Percentiles rank a stretch among this genome's conserved stretches.
Evolutionary conservation across 2,797 vertebrate species (phyloP).

Genomic region (Linurgus olivaceus): DNA sequence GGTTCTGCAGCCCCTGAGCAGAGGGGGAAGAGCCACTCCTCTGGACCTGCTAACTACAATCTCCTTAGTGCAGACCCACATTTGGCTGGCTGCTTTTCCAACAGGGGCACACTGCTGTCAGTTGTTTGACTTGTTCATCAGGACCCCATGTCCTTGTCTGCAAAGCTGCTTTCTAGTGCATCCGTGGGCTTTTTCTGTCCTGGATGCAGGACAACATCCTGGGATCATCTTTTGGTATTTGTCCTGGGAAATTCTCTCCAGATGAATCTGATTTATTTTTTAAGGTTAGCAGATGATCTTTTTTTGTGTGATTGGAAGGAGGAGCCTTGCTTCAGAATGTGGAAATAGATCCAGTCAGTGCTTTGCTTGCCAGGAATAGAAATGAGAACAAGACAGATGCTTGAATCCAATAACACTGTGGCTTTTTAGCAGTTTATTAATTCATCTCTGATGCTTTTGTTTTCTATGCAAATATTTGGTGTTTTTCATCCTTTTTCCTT

Average conservation of each 20-base stretch:
- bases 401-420: neutral
- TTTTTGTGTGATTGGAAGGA: neutral
- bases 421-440: neutral
- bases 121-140: neutral
- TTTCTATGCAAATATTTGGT: neutral
- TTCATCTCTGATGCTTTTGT: neutral
- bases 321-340: neutral
- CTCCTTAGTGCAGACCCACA: neutral
- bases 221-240: neutral
- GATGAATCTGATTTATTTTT: neutral
- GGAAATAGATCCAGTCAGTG: neutral
- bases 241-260: neutral
- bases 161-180: neutral
- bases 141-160: neutral
- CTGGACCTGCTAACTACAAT: neutral
- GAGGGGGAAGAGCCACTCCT: neutral
- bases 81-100: neutral
- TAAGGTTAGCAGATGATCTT: neutral
- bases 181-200: neutral
- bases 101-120: neutral
- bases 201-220: neutral
- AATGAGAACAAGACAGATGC: neutral
- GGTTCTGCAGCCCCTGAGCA: neutral
- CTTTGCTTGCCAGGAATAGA: constrained; percentile 13
- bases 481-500: neutral